Base-by-base conservation (phyloP, 2,797 vertebrate genomes). In the Mormyrops attenuatus region DNA sequence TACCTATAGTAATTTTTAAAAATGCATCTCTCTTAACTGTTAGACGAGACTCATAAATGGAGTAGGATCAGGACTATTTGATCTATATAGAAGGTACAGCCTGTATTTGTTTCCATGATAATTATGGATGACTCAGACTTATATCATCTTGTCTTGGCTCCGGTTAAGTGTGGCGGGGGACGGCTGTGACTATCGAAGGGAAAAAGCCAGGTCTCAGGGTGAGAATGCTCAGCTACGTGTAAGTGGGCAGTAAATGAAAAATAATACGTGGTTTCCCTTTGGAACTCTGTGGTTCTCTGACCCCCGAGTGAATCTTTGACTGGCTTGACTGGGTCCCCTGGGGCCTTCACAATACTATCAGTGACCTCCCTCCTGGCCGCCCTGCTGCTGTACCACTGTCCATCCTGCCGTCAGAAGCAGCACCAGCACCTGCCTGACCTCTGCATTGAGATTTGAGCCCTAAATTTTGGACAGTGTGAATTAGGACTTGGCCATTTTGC, bases 71-170 rank as follows among this genome's bases (percentile, higher is more conserved):
- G 53, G 26, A 55, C 52, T n/a, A n/a, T 57, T 57, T 69, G 26
- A 52, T 87, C 30, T 57, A 9, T 87, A 41, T 60, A 52, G 52
- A 88, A 88, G 34, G 57, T 63, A 88, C 57, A 66, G 47, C 87
- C 57, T 88, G 87, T 15, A 66, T 88, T 63, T 88, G 30, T 88
- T 88, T 88, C n/a, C n/a, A 66, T 66, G 87, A 88, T 66, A 34
- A 87, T 88, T 47, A 22, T 88, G 87, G 55, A 88, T 88, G 87
- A 88, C 17, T 88, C 55, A 88, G 26, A 47, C 87, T 88, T 88
- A 88, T 44, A 88, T 88, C 87, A 88, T 88, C 87, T 63, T 22
- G 87, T 47, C 57, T 88, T 88, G 87, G 87, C 87, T 88, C 11
- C 9, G 41, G 60, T 7, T 63, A 88, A 47, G 87, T 47, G 55